phyloP scores from a whole-genome alignment of 2,888 invertebrate genomes.

The Parnassius glacialis region DNA sequence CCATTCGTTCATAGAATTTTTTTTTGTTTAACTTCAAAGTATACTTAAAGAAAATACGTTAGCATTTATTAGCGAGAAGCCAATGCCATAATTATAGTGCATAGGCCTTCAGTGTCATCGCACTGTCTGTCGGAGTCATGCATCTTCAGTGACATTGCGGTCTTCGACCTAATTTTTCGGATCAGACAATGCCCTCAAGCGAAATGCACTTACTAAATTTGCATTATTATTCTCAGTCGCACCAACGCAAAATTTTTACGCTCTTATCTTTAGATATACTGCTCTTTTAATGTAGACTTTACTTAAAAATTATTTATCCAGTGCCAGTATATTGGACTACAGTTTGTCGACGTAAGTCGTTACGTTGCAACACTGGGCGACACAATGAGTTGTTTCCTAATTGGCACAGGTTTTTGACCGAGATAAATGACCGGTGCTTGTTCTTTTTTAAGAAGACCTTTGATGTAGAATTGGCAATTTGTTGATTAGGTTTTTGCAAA shows the following conservation, averaged over 20 bases:
- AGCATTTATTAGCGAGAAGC: too few relatives aligned
- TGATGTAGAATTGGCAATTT: slow-evolving; percentile 21
- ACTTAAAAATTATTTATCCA: slow-evolving; percentile 1
- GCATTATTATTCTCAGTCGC: slow-evolving; percentile 8
- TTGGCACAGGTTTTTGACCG: slow-evolving; percentile 37
- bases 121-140: slow-evolving; percentile 18
- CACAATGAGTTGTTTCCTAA: slow-evolving; percentile 37
- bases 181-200: slow-evolving; percentile 19
- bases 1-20: too few relatives aligned
- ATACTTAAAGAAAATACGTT: too few relatives aligned
- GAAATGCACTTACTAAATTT: slow-evolving; percentile 12
- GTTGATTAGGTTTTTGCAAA: slow-evolving; percentile 9
- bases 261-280: slow-evolving; percentile 5
- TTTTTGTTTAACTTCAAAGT: too few relatives aligned
- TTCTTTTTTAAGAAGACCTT: slow-evolving; percentile 28
- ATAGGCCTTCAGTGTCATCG: slow-evolving; percentile 32
- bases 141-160: slow-evolving; percentile 10
- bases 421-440: slow-evolving; percentile 34
- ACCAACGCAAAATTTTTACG: slow-evolving; percentile 10
- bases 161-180: slow-evolving; percentile 19
- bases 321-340: slow-evolving; percentile 1
- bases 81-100: slow-evolving; percentile 31
- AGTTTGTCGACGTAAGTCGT: slow-evolving; percentile 16
- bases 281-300: background rate
- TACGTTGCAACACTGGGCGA: slow-evolving; percentile 30